A percentile compares a stretch with the other conserved stretches of the same genome.
Evolutionary conservation across 37 sponge, comb jelly and placozoan genomes (phyloP).

Genomic region (Agelas oroides): DNA sequence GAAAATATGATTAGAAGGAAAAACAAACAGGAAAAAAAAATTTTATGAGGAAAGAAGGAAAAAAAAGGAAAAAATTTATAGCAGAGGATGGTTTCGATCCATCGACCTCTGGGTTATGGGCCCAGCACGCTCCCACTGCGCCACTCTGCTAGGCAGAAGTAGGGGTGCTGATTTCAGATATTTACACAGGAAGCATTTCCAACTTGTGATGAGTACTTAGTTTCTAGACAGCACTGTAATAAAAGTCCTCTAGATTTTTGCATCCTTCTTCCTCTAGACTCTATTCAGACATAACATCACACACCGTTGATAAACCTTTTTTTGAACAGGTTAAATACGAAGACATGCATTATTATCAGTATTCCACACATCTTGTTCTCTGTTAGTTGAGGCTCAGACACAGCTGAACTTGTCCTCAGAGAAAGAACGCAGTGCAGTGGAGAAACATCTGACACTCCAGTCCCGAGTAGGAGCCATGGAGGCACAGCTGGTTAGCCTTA

Average conservation of each 20-base stretch:
- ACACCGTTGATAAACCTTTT: too few species aligned
- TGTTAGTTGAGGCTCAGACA: slow-evolving; percentile 64
- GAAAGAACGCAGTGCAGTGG: slow-evolving; percentile 65
- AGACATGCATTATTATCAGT: too few species aligned
- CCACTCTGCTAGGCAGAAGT: slow-evolving; percentile 79
- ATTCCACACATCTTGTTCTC: too few species aligned
- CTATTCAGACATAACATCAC: too few species aligned
- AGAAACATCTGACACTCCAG: slow-evolving; percentile 59
- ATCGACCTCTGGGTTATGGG: slow-evolving; percentile 97
- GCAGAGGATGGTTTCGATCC: slow-evolving; percentile 97
- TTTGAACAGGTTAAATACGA: too few species aligned
- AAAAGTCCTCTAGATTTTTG: background rate
- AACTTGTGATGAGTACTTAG: background rate
- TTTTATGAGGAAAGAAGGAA: background rate
- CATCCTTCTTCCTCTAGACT: too few species aligned
- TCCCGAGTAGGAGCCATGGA: slow-evolving; percentile 54
- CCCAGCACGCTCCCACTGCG: slow-evolving; percentile 97
- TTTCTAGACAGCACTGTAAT: background rate
- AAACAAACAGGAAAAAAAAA: background rate
- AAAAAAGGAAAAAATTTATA: slow-evolving; percentile 50
- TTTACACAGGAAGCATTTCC: background rate
- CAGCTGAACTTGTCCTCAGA: slow-evolving; percentile 61
- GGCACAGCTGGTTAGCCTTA: slow-evolving; percentile 40
- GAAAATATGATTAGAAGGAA: background rate
- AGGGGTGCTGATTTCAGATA: too few species aligned